These are phyloP conservation scores for Marmota monax DNA, from an alignment of 2,113 vertebrate species.

Conservation along the genomic window DNA sequence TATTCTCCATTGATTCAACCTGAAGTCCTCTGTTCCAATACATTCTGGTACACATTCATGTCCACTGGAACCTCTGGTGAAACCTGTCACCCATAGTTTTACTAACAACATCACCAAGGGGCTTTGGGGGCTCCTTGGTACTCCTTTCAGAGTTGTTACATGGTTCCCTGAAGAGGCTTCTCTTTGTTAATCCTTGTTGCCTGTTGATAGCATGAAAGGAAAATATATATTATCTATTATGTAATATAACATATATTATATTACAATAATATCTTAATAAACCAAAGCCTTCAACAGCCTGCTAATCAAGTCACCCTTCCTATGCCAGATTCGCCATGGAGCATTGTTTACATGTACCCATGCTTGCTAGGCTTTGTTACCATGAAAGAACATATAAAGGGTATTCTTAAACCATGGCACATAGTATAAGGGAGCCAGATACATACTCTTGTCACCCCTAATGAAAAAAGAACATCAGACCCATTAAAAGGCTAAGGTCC, in stretches of 20 bases:
- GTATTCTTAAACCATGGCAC: conserved; percentile 41
- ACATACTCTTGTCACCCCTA: conserved; percentile 59
- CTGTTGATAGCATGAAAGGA: conserved; percentile 46
- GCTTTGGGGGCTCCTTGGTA: background rate
- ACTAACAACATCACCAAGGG: background rate
- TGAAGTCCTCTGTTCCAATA: background rate
- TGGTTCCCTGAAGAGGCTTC: background rate
- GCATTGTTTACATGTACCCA: background rate
- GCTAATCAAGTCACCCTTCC: background rate
- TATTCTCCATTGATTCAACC: background rate
- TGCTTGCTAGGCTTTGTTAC: background rate
- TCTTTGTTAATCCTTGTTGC: conserved; percentile 24
- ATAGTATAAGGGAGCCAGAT: conserved; percentile 43
- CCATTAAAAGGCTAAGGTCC: conserved; percentile 80
- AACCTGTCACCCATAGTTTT: too few relatives aligned
- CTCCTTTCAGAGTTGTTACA: background rate
- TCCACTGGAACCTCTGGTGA: background rate
- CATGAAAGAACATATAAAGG: conserved; percentile 23
- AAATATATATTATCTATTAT: background rate
- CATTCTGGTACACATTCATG: background rate
- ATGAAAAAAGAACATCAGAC: conserved; percentile 76
- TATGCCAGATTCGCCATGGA: background rate
- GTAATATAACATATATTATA: too few relatives aligned
- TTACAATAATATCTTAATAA: conserved; percentile 49
- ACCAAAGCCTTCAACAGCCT: background rate